Evolutionary conservation across 2,888 invertebrate species (phyloP).

Genomic region (Dione juno): DNA sequence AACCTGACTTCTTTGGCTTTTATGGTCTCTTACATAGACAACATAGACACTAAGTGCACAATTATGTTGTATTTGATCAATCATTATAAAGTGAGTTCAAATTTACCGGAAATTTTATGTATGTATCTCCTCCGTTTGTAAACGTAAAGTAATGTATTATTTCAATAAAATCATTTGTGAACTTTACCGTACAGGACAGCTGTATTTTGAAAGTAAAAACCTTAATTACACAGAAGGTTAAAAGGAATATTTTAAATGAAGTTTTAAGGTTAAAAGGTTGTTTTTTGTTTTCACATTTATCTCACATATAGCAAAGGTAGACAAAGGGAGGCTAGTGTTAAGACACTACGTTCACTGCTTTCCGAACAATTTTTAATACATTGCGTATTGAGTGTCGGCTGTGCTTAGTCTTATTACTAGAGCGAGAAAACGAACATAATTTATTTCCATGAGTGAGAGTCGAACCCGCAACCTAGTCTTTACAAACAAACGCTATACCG

Average conservation of each 20-base stretch:
- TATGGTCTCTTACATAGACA: not conserved
- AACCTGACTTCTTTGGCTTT: not conserved
- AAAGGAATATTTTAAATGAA: not conserved
- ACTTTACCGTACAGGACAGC: not conserved
- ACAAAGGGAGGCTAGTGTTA: too few relatives aligned
- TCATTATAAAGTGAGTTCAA: not conserved
- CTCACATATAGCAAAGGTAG: not conserved
- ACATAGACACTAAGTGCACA: too few relatives aligned
- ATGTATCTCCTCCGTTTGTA: too few relatives aligned
- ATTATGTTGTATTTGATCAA: not conserved
- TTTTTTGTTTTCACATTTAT: not conserved
- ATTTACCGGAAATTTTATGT: not conserved
- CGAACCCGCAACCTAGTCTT: too few relatives aligned
- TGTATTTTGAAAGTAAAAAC: slow-evolving; percentile 8
- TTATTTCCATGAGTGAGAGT: too few relatives aligned
- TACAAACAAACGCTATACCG: too few relatives aligned
- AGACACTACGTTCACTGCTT: too few relatives aligned
- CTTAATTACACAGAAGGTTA: not conserved
- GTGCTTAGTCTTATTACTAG: too few relatives aligned
- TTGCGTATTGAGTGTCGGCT: not conserved
- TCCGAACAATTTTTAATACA: not conserved
- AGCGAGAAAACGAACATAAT: too few relatives aligned
- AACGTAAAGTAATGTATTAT: not conserved
- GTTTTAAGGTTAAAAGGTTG: slow-evolving; percentile 1
- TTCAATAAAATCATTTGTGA: not conserved